These are phyloP conservation scores for Salvelinus sp. DNA, from an alignment of 2,113 vertebrate species.

Conservation along the genomic window DNA sequence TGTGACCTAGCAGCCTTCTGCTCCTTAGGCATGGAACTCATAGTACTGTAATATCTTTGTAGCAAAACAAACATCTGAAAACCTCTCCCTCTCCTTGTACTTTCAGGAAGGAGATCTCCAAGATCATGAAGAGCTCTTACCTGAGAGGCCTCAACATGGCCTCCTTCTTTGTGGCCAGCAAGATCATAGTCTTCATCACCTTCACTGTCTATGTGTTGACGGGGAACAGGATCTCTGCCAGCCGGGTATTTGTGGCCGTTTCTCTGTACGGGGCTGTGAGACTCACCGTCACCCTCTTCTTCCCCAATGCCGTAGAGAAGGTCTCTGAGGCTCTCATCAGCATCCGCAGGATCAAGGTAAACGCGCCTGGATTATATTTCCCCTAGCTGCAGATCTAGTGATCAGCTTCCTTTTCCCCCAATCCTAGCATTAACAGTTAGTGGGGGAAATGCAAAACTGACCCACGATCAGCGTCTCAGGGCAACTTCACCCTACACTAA, in stretches of 20 bases:
- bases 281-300: conserved; percentile 92
- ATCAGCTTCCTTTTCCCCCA: too few species aligned
- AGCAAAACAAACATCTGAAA: too few species aligned
- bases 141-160: conserved; percentile 93
- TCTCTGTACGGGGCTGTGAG: conserved; percentile 85
- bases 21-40: too few species aligned
- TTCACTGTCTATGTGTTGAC: conserved; percentile 85
- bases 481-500: neutral
- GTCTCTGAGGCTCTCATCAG: conserved; percentile 86
- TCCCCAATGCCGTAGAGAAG: conserved; percentile 87
- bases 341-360: conserved; percentile 90
- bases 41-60: too few species aligned
- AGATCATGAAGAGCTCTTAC: conserved; percentile 89
- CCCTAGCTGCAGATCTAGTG: too few species aligned
- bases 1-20: too few species aligned
- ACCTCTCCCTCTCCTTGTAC: neutral
- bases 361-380: neutral
- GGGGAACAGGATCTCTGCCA: conserved; percentile 84
- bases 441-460: too few species aligned
- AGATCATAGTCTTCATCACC: conserved; percentile 91
- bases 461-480: too few species aligned
- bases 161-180: conserved; percentile 89
- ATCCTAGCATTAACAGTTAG: too few species aligned
- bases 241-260: conserved; percentile 85
- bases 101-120: conserved; percentile 87